Percentiles rank a stretch among this genome's conserved stretches.
These are phyloP conservation scores for Drosophila nigricruria DNA, from an alignment of 2,888 invertebrate species.

Conservation along the genomic window DNA sequence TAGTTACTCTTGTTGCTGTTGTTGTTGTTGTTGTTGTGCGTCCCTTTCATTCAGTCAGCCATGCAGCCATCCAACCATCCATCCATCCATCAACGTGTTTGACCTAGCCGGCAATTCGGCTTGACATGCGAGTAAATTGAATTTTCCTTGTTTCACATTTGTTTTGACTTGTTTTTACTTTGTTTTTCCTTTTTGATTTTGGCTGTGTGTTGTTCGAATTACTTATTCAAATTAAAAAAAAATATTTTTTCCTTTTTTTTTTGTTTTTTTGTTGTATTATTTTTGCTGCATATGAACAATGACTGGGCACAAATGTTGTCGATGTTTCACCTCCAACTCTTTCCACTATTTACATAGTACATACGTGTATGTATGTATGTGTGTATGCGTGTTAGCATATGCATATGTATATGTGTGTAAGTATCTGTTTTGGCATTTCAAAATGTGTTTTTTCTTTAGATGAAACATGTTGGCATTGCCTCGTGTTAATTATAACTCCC, in stretches of 20 bases:
- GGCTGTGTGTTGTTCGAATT: conserved; percentile 71
- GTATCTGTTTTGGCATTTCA: conserved; percentile 29
- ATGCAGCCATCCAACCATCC: conserved; percentile 65
- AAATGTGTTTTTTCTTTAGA: conserved; percentile 21
- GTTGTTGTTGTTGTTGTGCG: conserved; percentile 36
- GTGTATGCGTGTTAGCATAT: conserved; percentile 9
- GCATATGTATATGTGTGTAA: conserved; percentile 8
- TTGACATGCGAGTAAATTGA: conserved; percentile 83
- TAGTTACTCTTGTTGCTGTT: conserved; percentile 32
- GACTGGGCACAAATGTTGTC: conserved; percentile 52
- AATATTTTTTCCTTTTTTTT: conserved; percentile 18
- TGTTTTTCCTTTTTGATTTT: conserved; percentile 59
- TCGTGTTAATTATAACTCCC: conserved; percentile 34
- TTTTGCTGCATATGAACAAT: conserved; percentile 53
- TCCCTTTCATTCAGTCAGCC: conserved; percentile 56
- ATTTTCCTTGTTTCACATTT: conserved; percentile 80
- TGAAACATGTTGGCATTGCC: conserved; percentile 34
- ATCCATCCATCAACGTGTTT: conserved; percentile 80
- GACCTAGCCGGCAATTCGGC: conserved; percentile 80
- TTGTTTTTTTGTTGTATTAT: not conserved
- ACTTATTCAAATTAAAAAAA: conserved; percentile 81
- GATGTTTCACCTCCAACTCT: conserved; percentile 46
- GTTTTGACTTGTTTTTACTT: conserved; percentile 72
- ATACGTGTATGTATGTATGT: conserved; percentile 6
- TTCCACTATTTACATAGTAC: conserved; percentile 36